Base-by-base conservation (phyloP, 92 coral and sea anemone genomes). In the Parazoanthus swiftii region DNA sequence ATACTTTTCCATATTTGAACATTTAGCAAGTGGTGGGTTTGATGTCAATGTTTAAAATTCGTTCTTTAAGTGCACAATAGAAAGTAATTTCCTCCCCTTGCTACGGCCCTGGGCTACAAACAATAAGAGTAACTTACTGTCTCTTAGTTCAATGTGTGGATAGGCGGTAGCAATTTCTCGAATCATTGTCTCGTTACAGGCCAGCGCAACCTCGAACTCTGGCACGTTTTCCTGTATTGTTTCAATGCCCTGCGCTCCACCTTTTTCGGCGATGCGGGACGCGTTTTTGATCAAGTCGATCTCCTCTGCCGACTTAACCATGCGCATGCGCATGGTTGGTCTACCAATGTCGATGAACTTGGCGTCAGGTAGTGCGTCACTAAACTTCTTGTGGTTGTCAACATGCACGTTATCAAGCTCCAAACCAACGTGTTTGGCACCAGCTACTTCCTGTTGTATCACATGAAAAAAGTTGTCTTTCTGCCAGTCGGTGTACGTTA, bases 291-390 rank as follows among this genome's bases (percentile, higher is more conserved):
- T 81, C 39, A 88, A 67, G 36, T 46, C 90, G 71, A 88, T 72
- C 81, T 88, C 90, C 58, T 88, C 90, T 18, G 46, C 81, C 23
- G 90, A 81, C 81, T 88, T 88, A 71, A 88, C 38, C 90, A 88
- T 44, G 23, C 90, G 90, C 90, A 81, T 81, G 81, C 87, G 54
- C 90, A 88, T 88, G 8, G 54, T 26, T 20, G 81, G 81, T 46
- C 54, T 67, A 36, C 80, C 81, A 39, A 88, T 42, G 71, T 88
- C 90, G 54, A 33, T 21, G 68, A 88, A 81, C 38, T 48, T 73
- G 20, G 87, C 74, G 46, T 68, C 74, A 10, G 87, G 87, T 11
- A 88, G 48, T 15, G 81, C 74, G 14, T 81, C 81, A 16, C 58
- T 35, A 23, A 88, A 71, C 79, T 29, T 81, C 23, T 68, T 43